Evolutionary conservation across 2,113 vertebrate species (phyloP), one percentile per base, ranked within the genome.

Genomic region (Menura novaehollandiae): DNA sequence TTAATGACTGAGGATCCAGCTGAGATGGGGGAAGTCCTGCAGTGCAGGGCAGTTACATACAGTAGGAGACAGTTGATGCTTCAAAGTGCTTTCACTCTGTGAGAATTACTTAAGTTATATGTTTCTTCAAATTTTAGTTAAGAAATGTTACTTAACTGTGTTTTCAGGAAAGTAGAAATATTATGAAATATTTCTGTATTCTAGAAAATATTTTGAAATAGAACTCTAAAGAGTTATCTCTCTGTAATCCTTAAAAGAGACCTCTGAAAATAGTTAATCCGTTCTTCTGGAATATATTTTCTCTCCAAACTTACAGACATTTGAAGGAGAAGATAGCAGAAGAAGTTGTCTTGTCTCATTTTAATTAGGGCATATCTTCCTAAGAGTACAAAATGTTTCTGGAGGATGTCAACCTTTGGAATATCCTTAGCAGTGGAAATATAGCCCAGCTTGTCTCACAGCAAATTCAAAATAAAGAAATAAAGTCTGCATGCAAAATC

Each of bases 401-500:
- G 79, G 79, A 92, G 78, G 35, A 62, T 83, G 39, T 94, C 32
- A 91, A 82, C 75, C 21, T 88, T 85, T 96, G 92, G 88, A 96
- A 77, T 73, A 83, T 44, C 28, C 67, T 76, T 66, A 90, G n/a
- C 51, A 73, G 63, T 91, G 72, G 90, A 95, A 94, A 94, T 94
- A 56, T 8, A 91, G 78, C 62, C 82, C 64, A 95, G 88, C 24
- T 82, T 88, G 82, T 90, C 90, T 97, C 55, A 46, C 72, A 95
- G 90, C 72, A 81, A 55, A 91, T 74, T 80, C 69, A 77, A 94
- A 95, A 80, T 89, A 85, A 96, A 96, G 85, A 96, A 97, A 72
- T 94, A 47, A 94, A 96, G 78, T 85, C 95, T 96, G 93, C 95
- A 88, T 95, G 91, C 82, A 93, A 93, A 97, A 95, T 97, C 79